These are phyloP conservation scores for Colius striatus DNA, from an alignment of 2,113 vertebrate genomes.

Conservation along the genomic window DNA sequence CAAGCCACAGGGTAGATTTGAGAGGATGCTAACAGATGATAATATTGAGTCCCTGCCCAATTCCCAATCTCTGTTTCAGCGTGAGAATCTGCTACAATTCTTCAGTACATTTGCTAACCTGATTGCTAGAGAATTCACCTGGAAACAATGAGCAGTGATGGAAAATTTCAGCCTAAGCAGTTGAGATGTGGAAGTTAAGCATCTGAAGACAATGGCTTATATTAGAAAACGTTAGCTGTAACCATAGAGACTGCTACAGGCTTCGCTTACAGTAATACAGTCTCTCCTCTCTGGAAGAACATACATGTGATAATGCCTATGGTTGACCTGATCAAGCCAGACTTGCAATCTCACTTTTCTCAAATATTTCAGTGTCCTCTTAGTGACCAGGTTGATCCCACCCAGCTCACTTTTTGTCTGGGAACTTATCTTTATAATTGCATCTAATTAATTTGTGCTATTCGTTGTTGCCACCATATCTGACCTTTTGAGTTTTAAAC, in stretches of 20 bases:
- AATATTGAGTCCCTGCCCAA: not conserved
- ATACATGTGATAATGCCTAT: not conserved
- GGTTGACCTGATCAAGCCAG: not conserved
- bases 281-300: not conserved
- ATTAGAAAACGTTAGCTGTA: slow-evolving; percentile 62
- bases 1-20: not conserved
- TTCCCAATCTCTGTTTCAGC: slow-evolving; percentile 5
- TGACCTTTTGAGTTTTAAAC: slow-evolving; percentile 27
- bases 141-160: slow-evolving; percentile 55
- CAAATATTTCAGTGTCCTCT: not conserved
- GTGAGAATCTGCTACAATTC: slow-evolving; percentile 22
- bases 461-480: not conserved
- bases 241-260: slow-evolving; percentile 64
- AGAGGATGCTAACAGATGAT: not conserved
- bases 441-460: not conserved
- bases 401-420: not conserved
- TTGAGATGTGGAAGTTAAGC: slow-evolving; percentile 55
- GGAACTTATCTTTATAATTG: not conserved
- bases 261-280: slow-evolving; percentile 35
- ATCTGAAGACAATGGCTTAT: slow-evolving; percentile 64
- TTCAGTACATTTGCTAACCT: slow-evolving; percentile 53
- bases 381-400: not conserved
- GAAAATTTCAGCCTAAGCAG: slow-evolving; percentile 64
- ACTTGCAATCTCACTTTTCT: not conserved
- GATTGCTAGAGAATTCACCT: slow-evolving; percentile 57